These are phyloP conservation scores for Oncorhynchus gorbuscha DNA, from an alignment of 2,113 vertebrate genomes.

Conservation along the genomic window DNA sequence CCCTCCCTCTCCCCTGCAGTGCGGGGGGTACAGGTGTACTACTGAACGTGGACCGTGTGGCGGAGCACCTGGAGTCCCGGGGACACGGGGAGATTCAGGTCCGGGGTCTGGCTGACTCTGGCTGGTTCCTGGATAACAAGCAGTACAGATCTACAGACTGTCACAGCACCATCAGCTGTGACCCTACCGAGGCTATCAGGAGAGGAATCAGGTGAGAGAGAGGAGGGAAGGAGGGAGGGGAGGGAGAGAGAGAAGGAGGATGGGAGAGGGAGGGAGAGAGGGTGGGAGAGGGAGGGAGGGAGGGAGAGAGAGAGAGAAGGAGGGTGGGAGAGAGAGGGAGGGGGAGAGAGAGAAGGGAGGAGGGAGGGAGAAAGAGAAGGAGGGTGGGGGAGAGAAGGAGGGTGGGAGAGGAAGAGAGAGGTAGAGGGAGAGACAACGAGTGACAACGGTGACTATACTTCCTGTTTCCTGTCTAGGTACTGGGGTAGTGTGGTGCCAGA, in stretches of 20 bases:
- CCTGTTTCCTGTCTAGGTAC: conserved; percentile 72
- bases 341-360: too few species aligned
- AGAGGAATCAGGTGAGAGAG: conserved; percentile 84
- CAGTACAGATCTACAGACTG: conserved; percentile 88
- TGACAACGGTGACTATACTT: background rate
- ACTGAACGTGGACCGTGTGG: conserved; percentile 90
- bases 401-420: background rate
- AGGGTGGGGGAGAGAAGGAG: background rate
- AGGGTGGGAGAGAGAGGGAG: too few species aligned
- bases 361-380: too few species aligned
- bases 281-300: background rate
- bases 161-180: conserved; percentile 85
- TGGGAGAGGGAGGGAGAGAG: too few species aligned
- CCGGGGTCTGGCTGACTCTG: conserved; percentile 88
- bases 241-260: background rate
- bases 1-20: conserved; percentile 57
- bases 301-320: too few species aligned
- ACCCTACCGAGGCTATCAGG: conserved; percentile 89
- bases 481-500: conserved; percentile 90
- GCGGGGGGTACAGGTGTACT: conserved; percentile 92
- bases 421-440: background rate
- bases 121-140: conserved; percentile 95
- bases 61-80: conserved; percentile 83
- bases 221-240: background rate
- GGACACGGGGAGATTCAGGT: conserved; percentile 85